These are phyloP conservation scores for Rafetus swinhoei DNA, from an alignment of 2,113 vertebrate genomes.

Conservation along the genomic window DNA sequence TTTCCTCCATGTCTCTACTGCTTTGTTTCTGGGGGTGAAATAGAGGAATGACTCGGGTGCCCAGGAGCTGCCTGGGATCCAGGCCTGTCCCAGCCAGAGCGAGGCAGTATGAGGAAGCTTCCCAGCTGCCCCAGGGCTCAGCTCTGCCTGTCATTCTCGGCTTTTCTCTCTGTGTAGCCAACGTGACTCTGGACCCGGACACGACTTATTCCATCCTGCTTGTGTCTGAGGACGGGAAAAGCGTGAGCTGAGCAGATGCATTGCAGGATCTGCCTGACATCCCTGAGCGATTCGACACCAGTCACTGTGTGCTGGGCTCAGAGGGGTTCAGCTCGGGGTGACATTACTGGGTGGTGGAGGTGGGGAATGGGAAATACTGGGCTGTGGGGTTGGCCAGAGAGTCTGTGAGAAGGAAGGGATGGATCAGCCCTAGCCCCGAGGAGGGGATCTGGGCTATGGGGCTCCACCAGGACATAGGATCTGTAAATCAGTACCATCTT, in stretches of 20 bases:
- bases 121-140: no score
- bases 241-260: constrained; percentile 51
- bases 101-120: no score
- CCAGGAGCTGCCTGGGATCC: no score
- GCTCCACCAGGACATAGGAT: neutral
- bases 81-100: no score
- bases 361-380: constrained; percentile 67
- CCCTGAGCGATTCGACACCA: constrained; percentile 66
- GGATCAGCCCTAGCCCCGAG: neutral
- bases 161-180: constrained; percentile 15
- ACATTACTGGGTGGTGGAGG: constrained; percentile 70
- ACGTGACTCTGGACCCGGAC: constrained; percentile 61
- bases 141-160: neutral
- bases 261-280: constrained; percentile 59
- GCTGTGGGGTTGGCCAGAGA: constrained; percentile 64
- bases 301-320: constrained; percentile 65
- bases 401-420: constrained; percentile 60
- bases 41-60: no score
- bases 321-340: constrained; percentile 61
- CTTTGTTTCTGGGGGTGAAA: no score
- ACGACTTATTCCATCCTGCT: constrained; percentile 58
- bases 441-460: no score
- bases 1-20: no score
- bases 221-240: constrained; percentile 56
- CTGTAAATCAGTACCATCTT: no score